Evolutionary conservation across 2,888 invertebrate genomes (phyloP).

Genomic region (Fissipunctia ypsillon): DNA sequence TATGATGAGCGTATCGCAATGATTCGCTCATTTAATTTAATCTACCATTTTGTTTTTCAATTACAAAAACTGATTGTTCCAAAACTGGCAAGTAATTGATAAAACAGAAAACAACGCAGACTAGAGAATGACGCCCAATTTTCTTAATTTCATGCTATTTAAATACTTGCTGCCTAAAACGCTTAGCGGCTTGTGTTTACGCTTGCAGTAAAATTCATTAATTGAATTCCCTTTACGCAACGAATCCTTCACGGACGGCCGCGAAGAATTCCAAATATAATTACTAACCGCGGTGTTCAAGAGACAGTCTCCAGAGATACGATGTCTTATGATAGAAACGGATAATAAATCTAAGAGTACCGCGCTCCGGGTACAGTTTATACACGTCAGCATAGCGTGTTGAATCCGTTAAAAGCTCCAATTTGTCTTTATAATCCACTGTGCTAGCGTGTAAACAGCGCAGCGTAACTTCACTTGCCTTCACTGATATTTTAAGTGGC

Average conservation of each 20-base stretch:
- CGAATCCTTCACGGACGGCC: constrained; percentile 68
- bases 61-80: constrained; percentile 25
- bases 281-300: constrained; percentile 58
- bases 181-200: constrained; percentile 56
- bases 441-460: constrained; percentile 58
- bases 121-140: constrained; percentile 34
- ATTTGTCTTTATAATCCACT: constrained; percentile 72
- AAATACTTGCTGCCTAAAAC: constrained; percentile 55
- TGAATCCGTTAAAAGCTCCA: constrained; percentile 66
- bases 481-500: constrained; percentile 70
- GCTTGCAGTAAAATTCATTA: constrained; percentile 66
- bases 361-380: constrained; percentile 53
- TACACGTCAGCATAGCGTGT: constrained; percentile 51
- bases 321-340: constrained; percentile 55
- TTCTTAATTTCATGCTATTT: constrained; percentile 62
- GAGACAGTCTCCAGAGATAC: constrained; percentile 45
- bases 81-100: constrained; percentile 33
- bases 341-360: constrained; percentile 62
- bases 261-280: constrained; percentile 65
- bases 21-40: constrained; percentile 4
- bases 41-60: constrained; percentile 1
- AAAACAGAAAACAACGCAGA: constrained; percentile 17
- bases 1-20: no score
- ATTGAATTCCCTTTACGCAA: constrained; percentile 73
- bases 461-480: constrained; percentile 54